phyloP scores from a whole-genome alignment of 1,140 invertebrate species.

The Orchestia grillus region DNA sequence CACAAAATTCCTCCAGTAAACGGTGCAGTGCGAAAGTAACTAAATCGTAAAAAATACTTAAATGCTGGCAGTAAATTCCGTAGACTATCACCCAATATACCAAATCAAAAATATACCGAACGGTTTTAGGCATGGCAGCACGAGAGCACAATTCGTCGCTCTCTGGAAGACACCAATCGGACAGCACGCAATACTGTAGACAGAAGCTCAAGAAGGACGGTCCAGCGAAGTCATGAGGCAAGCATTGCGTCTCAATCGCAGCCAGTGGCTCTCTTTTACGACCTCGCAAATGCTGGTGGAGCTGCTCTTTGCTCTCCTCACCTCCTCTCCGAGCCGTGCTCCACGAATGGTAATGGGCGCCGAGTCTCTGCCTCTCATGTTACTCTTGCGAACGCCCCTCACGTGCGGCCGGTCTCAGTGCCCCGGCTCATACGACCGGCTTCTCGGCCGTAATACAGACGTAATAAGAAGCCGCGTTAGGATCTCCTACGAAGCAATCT shows the following conservation, averaged over 20 bases:
- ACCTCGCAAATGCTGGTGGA: constrained; percentile 23
- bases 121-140: no score
- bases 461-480: background rate
- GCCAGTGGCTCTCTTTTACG: constrained; percentile 42
- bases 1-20: no score
- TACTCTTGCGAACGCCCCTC: background rate
- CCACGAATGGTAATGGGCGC: constrained; percentile 4
- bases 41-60: no score
- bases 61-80: no score
- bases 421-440: background rate
- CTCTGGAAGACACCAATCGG: no score
- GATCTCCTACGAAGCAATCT: background rate
- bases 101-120: no score
- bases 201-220: background rate
- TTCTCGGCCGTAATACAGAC: background rate
- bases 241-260: constrained; percentile 21
- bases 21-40: no score
- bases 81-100: no score
- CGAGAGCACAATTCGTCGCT: no score
- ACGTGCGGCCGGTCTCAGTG: constrained; percentile 8
- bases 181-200: no score
- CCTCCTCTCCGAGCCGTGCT: background rate
- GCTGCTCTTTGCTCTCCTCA: constrained; percentile 20
- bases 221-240: background rate
- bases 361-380: background rate